Percentiles rank a stretch among this genome's conserved stretches.
These are phyloP conservation scores for Mylabris phalerata DNA, from an alignment of 1,140 invertebrate genomes.

Conservation along the genomic window DNA sequence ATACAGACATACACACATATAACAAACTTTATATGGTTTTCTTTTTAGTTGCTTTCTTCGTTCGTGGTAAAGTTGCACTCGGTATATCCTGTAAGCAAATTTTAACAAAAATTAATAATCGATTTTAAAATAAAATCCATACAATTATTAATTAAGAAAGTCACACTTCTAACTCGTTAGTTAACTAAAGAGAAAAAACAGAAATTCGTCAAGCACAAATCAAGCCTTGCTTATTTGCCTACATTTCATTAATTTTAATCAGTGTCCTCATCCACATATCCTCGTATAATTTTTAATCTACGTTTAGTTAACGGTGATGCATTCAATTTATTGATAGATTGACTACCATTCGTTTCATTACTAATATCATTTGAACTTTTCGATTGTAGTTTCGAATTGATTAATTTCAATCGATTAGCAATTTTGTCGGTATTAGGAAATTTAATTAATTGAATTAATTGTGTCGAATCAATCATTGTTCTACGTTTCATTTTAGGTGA, in stretches of 20 bases:
- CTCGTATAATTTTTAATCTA: conserved; percentile 29
- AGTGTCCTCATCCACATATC: conserved; percentile 30
- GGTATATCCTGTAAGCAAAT: conserved; percentile 26
- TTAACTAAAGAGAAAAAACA: neutral
- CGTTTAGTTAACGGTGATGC: conserved; percentile 26
- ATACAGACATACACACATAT: too few species aligned
- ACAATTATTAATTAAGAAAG: neutral
- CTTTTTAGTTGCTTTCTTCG: conserved; percentile 38
- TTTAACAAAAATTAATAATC: neutral
- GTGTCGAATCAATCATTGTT: neutral
- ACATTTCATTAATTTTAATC: conserved; percentile 6
- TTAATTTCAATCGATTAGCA: neutral
- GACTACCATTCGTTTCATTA: conserved; percentile 14
- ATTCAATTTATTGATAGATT: conserved; percentile 21
- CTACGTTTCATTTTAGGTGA: conserved; percentile 34
- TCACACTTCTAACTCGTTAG: neutral
- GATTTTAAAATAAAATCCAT: neutral
- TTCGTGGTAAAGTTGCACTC: conserved; percentile 39
- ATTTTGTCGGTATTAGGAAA: conserved; percentile 18
- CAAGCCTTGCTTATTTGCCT: conserved; percentile 8
- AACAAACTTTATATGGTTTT: conserved; percentile 24
- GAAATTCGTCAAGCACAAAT: neutral
- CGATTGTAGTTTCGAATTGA: conserved; percentile 21
- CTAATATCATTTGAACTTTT: conserved; percentile 24
- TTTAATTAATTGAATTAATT: conserved; percentile 18